Conservation (phyloP, 2,888 invertebrate genomes). For the Apantesis nais region DNA sequence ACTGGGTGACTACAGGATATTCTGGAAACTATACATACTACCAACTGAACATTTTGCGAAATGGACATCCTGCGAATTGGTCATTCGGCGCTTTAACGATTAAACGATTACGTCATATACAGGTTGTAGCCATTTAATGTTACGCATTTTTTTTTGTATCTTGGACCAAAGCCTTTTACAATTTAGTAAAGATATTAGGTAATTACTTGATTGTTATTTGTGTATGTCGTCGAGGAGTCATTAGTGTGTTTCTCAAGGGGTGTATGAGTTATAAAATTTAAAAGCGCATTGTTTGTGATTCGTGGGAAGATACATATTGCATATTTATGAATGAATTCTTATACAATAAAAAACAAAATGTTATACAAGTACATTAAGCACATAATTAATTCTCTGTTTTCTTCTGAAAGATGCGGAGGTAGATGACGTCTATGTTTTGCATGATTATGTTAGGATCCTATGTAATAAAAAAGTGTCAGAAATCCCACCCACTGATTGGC, state of each 20-base stretch:
- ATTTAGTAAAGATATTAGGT: neutral
- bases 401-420: neutral
- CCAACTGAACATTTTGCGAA: too few species aligned
- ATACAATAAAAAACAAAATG: neutral
- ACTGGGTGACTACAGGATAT: too few species aligned
- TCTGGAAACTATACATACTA: too few species aligned
- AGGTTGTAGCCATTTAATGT: neutral
- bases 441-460: neutral
- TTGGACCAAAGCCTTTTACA: neutral
- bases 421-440: neutral
- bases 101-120: neutral
- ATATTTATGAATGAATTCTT: neutral
- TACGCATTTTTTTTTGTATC: neutral
- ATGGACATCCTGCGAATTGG: too few species aligned
- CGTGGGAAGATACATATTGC: neutral
- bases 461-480: neutral
- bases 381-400: neutral
- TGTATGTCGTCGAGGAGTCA: neutral
- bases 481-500: neutral
- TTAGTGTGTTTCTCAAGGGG: constrained; percentile 2
- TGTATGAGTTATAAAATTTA: constrained; percentile 5
- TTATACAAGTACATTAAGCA: neutral
- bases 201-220: neutral
- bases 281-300: constrained; percentile 3
- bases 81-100: too few species aligned